A percentile compares a stretch with the other conserved stretches of the same genome.
Conservation (phyloP, 2,888 invertebrate species). For the Sinodicranocentrus sp. region DNA sequence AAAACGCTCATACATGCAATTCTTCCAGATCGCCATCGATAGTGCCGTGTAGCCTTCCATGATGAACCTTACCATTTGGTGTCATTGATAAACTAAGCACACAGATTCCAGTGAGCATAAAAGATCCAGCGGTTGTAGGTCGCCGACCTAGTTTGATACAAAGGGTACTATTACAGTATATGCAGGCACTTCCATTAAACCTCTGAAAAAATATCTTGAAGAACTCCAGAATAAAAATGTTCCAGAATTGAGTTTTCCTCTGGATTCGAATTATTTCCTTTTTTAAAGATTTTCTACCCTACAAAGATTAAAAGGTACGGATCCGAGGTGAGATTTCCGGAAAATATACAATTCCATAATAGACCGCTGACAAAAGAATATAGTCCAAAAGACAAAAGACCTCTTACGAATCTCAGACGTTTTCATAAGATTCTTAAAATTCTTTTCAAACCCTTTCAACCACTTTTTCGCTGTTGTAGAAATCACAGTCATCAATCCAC, state of each 20-base stretch:
- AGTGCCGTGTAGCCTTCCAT: background rate
- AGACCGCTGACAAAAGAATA: conserved; percentile 74
- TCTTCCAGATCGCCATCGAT: background rate
- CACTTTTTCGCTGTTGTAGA: background rate
- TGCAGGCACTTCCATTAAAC: conserved; percentile 75
- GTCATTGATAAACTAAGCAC: conserved; percentile 67
- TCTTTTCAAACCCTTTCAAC: conserved; percentile 30
- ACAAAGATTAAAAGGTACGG: conserved; percentile 75
- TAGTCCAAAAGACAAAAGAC: conserved; percentile 74
- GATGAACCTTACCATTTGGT: conserved; percentile 52
- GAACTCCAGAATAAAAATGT: background rate
- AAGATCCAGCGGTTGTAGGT: conserved; percentile 71
- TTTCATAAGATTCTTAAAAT: conserved; percentile 70
- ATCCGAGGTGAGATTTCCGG: conserved; percentile 71
- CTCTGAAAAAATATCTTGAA: conserved; percentile 55
- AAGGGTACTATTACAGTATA: conserved; percentile 72
- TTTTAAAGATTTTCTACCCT: conserved; percentile 56
- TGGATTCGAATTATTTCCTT: background rate
- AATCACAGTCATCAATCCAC: too few species aligned
- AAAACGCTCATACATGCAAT: background rate
- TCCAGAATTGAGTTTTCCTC: too few species aligned
- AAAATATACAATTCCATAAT: conserved; percentile 75
- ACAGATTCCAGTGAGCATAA: conserved; percentile 70
- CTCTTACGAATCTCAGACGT: conserved; percentile 73
- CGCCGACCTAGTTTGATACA: conserved; percentile 72